Evolutionary conservation across 2,888 invertebrate species (phyloP).

Genomic region (Chydorus sphaericus): DNA sequence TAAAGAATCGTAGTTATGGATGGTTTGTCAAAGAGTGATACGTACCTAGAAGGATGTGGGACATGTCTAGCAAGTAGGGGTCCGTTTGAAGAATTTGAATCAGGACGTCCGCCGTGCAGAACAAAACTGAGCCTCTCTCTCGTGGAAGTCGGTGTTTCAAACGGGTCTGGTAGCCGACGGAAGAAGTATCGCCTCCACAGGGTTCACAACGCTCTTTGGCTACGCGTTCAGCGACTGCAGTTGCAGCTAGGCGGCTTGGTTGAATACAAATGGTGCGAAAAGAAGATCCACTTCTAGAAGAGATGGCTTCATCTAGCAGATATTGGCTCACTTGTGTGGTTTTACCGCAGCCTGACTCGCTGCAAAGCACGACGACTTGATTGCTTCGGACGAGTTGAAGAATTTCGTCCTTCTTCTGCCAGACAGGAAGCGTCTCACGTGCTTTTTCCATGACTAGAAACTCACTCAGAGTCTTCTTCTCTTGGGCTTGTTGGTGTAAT

Average conservation of each 20-base stretch:
- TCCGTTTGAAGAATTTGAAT: slow-evolving; percentile 63
- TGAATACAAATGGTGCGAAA: slow-evolving; percentile 78
- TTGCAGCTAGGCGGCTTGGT: slow-evolving; percentile 73
- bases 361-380: slow-evolving; percentile 13
- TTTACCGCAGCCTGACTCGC: slow-evolving; percentile 65
- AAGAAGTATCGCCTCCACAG: slow-evolving; percentile 40
- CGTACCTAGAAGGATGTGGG: slow-evolving; percentile 74
- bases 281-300: slow-evolving; percentile 46
- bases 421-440: slow-evolving; percentile 51
- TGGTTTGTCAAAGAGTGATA: too few species aligned
- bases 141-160: slow-evolving; percentile 56
- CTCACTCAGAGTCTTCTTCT: too few species aligned
- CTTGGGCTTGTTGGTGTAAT: too few species aligned
- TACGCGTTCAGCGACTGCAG: slow-evolving; percentile 75
- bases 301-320: slow-evolving; percentile 63
- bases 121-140: slow-evolving; percentile 57
- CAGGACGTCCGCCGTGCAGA: slow-evolving; percentile 79
- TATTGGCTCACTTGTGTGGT: slow-evolving; percentile 87
- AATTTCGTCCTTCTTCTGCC: slow-evolving; percentile 24
- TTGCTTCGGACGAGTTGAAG: slow-evolving; percentile 13
- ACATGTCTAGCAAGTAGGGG: slow-evolving; percentile 50
- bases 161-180: slow-evolving; percentile 71
- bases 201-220: slow-evolving; percentile 65
- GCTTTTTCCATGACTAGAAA: slow-evolving; percentile 43
- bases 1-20: too few species aligned